These are phyloP conservation scores for Heterotilapia buettikoferi DNA, from an alignment of 2,113 vertebrate species.

Conservation along the genomic window DNA sequence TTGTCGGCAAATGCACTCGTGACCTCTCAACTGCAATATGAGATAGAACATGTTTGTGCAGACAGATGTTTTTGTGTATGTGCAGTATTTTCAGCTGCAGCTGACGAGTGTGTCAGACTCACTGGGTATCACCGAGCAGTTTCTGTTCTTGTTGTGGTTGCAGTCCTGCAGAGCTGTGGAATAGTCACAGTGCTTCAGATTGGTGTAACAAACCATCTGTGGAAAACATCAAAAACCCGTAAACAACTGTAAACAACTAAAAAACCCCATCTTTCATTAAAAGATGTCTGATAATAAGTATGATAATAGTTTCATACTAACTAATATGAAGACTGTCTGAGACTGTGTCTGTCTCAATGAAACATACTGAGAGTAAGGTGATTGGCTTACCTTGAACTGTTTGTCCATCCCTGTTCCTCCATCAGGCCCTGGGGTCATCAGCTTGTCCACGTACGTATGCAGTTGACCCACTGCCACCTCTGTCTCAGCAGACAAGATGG, in stretches of 20 bases:
- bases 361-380: neutral
- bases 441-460: conserved; percentile 85
- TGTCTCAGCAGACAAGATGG: conserved; percentile 85
- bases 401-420: conserved; percentile 85
- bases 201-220: conserved; percentile 82
- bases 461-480: conserved; percentile 81
- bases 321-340: neutral
- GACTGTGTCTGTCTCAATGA: neutral
- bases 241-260: neutral
- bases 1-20: conserved; percentile 79
- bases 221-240: neutral
- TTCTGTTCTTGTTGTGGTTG: conserved; percentile 86
- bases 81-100: neutral
- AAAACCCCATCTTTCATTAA: fast-evolving
- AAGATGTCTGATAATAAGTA: neutral
- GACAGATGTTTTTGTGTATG: neutral
- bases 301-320: neutral
- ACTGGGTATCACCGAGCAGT: conserved; percentile 84
- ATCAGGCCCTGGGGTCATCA: conserved; percentile 81
- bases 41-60: neutral
- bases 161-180: conserved; percentile 81
- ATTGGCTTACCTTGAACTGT: conserved; percentile 85
- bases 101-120: neutral
- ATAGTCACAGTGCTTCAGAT: conserved; percentile 78
- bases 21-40: conserved; percentile 80